These are phyloP conservation scores for Atrina japonica DNA, from an alignment of 2,888 invertebrate genomes.

Conservation along the genomic window DNA sequence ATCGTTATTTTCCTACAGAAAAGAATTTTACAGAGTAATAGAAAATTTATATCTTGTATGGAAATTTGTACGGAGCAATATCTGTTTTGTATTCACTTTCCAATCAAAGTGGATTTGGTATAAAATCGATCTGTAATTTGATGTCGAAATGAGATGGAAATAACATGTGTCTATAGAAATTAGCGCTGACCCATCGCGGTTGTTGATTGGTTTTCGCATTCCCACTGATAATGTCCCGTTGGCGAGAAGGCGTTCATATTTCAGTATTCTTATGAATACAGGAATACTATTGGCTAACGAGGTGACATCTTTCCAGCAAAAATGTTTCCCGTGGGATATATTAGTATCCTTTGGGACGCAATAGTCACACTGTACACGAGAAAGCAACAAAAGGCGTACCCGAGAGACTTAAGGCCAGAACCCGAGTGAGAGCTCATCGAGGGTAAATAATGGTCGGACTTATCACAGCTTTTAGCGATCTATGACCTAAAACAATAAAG, in stretches of 20 bases:
- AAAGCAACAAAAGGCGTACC: conserved; percentile 78
- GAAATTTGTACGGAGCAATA: neutral
- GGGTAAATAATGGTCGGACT: conserved; percentile 47
- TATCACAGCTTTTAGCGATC: no score
- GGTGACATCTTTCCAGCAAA: conserved; percentile 45
- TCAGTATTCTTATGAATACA: conserved; percentile 34
- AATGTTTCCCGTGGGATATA: conserved; percentile 64
- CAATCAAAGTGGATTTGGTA: no score
- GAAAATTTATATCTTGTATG: neutral
- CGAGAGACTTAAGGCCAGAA: conserved; percentile 71
- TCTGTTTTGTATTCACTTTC: neutral
- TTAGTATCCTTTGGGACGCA: conserved; percentile 59
- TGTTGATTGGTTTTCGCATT: conserved; percentile 58
- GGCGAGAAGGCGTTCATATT: conserved; percentile 40
- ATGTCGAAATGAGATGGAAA: conserved; percentile 45
- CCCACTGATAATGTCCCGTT: conserved; percentile 38
- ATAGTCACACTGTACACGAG: conserved; percentile 62
- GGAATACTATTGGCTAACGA: conserved; percentile 51
- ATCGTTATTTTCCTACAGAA: neutral
- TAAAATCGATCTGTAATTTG: conserved; percentile 27
- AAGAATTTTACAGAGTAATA: neutral
- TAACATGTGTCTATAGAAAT: conserved; percentile 50
- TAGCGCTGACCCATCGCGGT: conserved; percentile 53
- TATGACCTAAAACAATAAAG: no score
- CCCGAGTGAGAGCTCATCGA: conserved; percentile 58